Base-by-base conservation (phyloP, 2,113 vertebrate species). In the Alethe diademata region DNA sequence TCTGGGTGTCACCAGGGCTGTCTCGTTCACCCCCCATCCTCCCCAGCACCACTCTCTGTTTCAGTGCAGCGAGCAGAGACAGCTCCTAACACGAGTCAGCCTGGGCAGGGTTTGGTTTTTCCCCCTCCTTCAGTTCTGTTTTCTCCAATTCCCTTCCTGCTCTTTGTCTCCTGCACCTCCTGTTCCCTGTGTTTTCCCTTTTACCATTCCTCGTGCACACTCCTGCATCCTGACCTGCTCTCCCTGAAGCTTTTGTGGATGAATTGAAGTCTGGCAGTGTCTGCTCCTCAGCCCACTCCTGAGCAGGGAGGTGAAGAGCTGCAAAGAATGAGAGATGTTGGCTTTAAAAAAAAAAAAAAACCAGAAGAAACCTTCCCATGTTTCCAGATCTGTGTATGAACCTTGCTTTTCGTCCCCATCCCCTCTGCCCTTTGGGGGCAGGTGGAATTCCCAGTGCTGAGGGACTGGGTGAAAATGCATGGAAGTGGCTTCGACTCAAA, bases 181-280 rank as follows among this genome's bases (percentile, higher is more conserved):
- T 5, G 0, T 53, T 67, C 18, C 80, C 73, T 12, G 19, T 12
- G 8, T 47, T 47, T 9, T 56, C 58, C 40, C 71, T 81, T n/a
- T 86, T 33, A 0, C 57, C 61, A 19, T 75, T 92, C 84, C 70
- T 62, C 0, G 0, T 0, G 14, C 33, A 4, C 2, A 0, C 50
- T 35, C 51, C 62, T n/a, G 24, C 6, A 50, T 66, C 53, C 80
- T 92, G 90, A 71, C 67, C 94, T 65, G 33, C 6, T 47, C 31
- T 92, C 92, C 91, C 97, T 60, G 42, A 83, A 92, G 88, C 74
- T 60, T 57, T 36, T 5, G 15, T 8, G 65, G 66, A 57, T 45
- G 67, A 45, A 78, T 17, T 71, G 62, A 64, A 92, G 67, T 40
- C 86, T 92, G 78, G 64, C 22, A 1, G 61, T 29, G 25, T 24